Percentiles rank a stretch among this genome's conserved stretches.
Conservation (phyloP, 2,888 invertebrate species). For the Caradrina clavipalpis region DNA sequence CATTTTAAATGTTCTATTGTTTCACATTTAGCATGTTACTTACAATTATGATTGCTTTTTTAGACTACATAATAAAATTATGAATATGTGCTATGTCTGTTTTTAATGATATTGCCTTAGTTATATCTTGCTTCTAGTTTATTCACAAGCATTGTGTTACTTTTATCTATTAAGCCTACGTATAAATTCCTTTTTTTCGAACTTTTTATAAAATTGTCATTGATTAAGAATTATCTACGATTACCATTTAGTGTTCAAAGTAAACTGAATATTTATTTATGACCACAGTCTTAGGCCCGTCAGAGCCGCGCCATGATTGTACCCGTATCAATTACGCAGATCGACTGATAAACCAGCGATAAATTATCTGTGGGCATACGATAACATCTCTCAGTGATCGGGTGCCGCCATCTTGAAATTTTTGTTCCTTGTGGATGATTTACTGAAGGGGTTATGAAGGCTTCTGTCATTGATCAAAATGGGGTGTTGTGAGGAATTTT, state of each 20-base stretch:
- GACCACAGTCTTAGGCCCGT: slow-evolving; percentile 70
- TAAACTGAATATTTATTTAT: slow-evolving; percentile 71
- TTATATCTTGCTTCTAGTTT: neutral
- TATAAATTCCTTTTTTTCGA: slow-evolving; percentile 13
- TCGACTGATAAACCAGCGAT: slow-evolving; percentile 83
- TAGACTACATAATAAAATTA: neutral
- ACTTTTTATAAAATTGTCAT: slow-evolving; percentile 27
- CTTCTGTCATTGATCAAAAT: slow-evolving; percentile 69
- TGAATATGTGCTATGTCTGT: neutral
- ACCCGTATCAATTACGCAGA: slow-evolving; percentile 88
- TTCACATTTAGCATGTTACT: neutral
- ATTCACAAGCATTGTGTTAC: neutral
- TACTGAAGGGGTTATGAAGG: slow-evolving; percentile 76
- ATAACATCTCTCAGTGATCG: slow-evolving; percentile 78
- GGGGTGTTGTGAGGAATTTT: slow-evolving; percentile 34
- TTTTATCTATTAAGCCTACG: slow-evolving; percentile 5
- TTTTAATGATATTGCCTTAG: neutral
- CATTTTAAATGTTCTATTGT: slow-evolving; percentile 4
- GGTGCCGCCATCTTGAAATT: slow-evolving; percentile 72
- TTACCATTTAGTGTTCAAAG: slow-evolving; percentile 49
- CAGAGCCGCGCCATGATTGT: slow-evolving; percentile 72
- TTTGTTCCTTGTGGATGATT: slow-evolving; percentile 81
- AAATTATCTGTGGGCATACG: slow-evolving; percentile 79
- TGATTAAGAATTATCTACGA: slow-evolving; percentile 36
- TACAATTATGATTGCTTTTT: slow-evolving; percentile 4